Percentiles rank a stretch among this genome's conserved stretches.
These are phyloP conservation scores for Ochlodes sylvanus DNA, from an alignment of 2,888 invertebrate genomes.

Conservation along the genomic window DNA sequence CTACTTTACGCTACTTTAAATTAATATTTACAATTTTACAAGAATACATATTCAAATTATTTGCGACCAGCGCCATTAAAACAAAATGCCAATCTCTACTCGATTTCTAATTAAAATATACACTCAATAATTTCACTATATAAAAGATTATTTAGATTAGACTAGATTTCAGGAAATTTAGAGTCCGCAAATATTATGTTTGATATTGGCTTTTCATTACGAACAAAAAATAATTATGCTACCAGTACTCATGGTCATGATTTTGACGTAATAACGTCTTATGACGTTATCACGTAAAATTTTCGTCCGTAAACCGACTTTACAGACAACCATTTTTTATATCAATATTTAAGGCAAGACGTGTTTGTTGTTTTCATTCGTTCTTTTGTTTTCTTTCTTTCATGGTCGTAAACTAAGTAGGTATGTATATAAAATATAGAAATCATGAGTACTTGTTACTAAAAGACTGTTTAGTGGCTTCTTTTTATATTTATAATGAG, in stretches of 20 bases:
- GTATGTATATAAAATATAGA: no score
- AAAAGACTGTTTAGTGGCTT: not conserved
- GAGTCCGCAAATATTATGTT: not conserved
- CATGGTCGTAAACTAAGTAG: no score
- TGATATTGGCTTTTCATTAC: not conserved
- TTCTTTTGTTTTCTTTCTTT: no score
- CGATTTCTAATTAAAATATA: slow-evolving; percentile 1
- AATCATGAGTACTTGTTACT: no score
- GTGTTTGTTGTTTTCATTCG: no score
- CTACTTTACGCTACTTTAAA: slow-evolving; percentile 51
- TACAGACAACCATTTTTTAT: no score
- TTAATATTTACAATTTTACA: slow-evolving; percentile 55
- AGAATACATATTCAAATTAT: slow-evolving; percentile 50
- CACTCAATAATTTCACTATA: not conserved
- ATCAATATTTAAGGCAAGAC: no score
- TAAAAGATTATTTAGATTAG: not conserved
- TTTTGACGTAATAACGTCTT: no score
- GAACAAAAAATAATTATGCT: not conserved
- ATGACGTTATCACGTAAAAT: no score
- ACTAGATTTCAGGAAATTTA: not conserved
- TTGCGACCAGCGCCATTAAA: slow-evolving; percentile 66
- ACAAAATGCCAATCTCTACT: slow-evolving; percentile 28
- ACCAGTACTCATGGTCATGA: no score
- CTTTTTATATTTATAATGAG: slow-evolving; percentile 7
- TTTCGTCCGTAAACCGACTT: no score